Evolutionary conservation across 2,113 vertebrate genomes (phyloP).

Genomic region (Blennius ocellaris): DNA sequence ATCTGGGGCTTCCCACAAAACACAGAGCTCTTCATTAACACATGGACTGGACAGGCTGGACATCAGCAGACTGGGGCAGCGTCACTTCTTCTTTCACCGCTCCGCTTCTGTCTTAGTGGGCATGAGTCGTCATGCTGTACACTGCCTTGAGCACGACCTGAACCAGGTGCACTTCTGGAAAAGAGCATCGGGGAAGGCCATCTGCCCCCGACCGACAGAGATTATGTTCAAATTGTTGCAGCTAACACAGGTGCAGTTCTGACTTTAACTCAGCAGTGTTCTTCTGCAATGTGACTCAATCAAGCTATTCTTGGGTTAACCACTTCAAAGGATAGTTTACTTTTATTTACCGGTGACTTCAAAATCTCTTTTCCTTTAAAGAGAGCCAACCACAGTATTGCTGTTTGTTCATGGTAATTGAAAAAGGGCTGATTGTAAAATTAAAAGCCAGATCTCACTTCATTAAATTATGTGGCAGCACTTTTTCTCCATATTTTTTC

Average conservation of each 20-base stretch:
- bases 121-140: conserved; percentile 11
- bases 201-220: not conserved
- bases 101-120: conserved; percentile 10
- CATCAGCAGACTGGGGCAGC: conserved; percentile 4
- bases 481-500: no score
- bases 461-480: no score
- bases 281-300: no score
- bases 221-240: not conserved
- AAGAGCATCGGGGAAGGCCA: conserved; percentile 3
- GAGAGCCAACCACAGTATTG: no score
- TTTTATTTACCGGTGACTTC: no score
- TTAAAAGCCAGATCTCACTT: no score
- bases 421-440: no score
- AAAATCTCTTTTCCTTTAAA: no score
- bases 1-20: conserved; percentile 8
- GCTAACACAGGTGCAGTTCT: not conserved
- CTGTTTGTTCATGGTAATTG: no score
- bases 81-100: not conserved
- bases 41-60: not conserved
- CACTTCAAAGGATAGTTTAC: no score
- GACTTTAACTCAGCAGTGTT: no score
- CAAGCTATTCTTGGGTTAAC: no score
- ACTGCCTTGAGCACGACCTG: conserved; percentile 20
- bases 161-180: conserved; percentile 25
- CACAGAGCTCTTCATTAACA: conserved; percentile 21